Percentiles rank a stretch among this genome's conserved stretches.
Conservation (phyloP, 2,888 invertebrate genomes). For the Dioctria rufipes region DNA sequence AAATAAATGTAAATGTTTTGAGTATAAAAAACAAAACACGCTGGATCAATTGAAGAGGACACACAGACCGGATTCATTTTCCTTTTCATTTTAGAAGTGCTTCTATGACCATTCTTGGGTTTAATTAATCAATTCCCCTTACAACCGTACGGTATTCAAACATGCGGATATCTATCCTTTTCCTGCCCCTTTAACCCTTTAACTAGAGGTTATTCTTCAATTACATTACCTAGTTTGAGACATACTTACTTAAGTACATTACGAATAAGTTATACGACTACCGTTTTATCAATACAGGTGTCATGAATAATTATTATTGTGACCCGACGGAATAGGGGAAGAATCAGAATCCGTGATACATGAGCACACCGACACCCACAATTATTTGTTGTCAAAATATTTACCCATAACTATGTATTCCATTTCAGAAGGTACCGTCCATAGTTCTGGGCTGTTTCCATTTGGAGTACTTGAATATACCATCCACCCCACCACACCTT, state of each 20-base stretch:
- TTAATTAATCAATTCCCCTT: too few species aligned
- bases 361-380: not conserved
- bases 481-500: too few species aligned
- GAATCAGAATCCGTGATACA: constrained; percentile 4
- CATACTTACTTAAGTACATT: not conserved
- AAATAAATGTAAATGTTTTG: too few species aligned
- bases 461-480: too few species aligned
- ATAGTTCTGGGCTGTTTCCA: constrained; percentile 22
- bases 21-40: too few species aligned
- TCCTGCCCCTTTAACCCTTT: not conserved
- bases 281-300: not conserved
- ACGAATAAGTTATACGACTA: constrained; percentile 11
- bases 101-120: too few species aligned
- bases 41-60: too few species aligned
- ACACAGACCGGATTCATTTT: too few species aligned
- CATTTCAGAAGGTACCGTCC: not conserved
- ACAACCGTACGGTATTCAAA: too few species aligned
- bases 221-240: not conserved
- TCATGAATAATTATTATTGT: constrained; percentile 4
- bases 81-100: too few species aligned
- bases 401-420: not conserved
- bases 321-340: too few species aligned
- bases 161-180: not conserved
- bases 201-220: constrained; percentile 7
- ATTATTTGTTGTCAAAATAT: constrained; percentile 44